Evolutionary conservation across 1,140 invertebrate genomes (phyloP), one percentile per base, ranked within the genome.

Genomic region (Idris sp.): DNA sequence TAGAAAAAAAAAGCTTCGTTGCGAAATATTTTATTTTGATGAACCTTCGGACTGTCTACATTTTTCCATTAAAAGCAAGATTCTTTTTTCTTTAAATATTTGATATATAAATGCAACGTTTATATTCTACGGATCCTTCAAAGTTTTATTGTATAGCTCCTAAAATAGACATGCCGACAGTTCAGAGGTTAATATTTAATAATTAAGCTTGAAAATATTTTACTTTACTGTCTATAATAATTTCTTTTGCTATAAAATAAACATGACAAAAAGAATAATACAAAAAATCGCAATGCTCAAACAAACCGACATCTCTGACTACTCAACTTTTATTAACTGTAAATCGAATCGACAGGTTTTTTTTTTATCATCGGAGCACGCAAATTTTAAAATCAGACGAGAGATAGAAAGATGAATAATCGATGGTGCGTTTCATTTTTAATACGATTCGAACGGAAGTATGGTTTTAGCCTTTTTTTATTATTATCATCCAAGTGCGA

Each of bases 401-500:
- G 10, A 48, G 33, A 62, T 71, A 56, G 53, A 51, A 38, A 33
- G 64, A 69, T 62, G 67, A 67, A 76, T 76, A 71, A 76, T 76
- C 61, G 58, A 64, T n/a, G 19, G 41, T 46, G 48, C 53, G 35
- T 64, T 61, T 43, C 28, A 74, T 67, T 74, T 74, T 61, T 65
- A 61, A 61, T 74, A 61, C 43, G 54, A 59, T 62, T 61, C 40
- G 33, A 68, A 28, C 43, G 58, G 51, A 74, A 71, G 65, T 68
- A 54, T 67, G 38, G 56, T 54, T 59, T 67, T 64, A 59, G 67
- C 59, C 40, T 76, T 71, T 48, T 76, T 59, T n/a, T n/a, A n/a
- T n/a, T n/a, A n/a, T n/a, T 64, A 61, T 54, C 53, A 75, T 51
- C 48, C 40, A 40, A 4, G 51, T 18, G 61, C 36, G 49, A 72